phyloP scores from a whole-genome alignment of 1,140 invertebrate genomes.

The Zaprionus ghesquierei region DNA sequence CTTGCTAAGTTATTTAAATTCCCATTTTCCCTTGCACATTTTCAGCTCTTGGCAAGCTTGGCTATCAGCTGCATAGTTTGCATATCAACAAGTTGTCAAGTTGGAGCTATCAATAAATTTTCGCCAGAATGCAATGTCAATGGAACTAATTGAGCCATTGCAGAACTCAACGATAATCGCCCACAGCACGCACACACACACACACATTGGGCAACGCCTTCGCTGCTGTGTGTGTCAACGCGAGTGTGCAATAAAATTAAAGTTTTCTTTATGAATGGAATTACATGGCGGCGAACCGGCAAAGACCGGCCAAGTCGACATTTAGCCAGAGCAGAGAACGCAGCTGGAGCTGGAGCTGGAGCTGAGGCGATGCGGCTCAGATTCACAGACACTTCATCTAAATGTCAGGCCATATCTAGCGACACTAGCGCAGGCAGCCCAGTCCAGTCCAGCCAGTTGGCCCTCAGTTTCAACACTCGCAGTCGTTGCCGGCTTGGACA shows the following conservation, averaged over 20 bases:
- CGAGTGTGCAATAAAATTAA: conserved; percentile 72
- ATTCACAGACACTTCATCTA: conserved; percentile 82
- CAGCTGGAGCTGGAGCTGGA: conserved; percentile 59
- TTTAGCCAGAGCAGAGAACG: conserved; percentile 36
- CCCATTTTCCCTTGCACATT: background rate
- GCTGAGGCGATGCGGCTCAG: conserved; percentile 48
- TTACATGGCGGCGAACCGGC: conserved; percentile 55
- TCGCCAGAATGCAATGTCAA: conserved; percentile 26
- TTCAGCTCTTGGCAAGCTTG: background rate
- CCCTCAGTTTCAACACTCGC: conserved; percentile 62
- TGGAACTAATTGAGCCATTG: conserved; percentile 80
- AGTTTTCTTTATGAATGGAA: conserved; percentile 82
- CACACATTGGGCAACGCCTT: conserved; percentile 52
- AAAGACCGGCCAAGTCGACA: conserved; percentile 11
- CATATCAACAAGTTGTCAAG: background rate
- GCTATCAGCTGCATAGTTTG: background rate
- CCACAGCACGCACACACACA: conserved; percentile 11
- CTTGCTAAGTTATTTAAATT: background rate
- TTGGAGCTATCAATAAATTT: conserved; percentile 60
- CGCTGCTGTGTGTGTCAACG: conserved; percentile 52
- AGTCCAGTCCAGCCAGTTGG: conserved; percentile 21
- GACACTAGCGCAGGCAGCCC: conserved; percentile 60
- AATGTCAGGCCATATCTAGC: conserved; percentile 81
- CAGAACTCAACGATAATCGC: conserved; percentile 67
- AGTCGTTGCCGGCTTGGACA: conserved; percentile 8